Evolutionary conservation across 2,888 invertebrate species (phyloP), one percentile per base, ranked within the genome.

Genomic region (Oasisia sp.): DNA sequence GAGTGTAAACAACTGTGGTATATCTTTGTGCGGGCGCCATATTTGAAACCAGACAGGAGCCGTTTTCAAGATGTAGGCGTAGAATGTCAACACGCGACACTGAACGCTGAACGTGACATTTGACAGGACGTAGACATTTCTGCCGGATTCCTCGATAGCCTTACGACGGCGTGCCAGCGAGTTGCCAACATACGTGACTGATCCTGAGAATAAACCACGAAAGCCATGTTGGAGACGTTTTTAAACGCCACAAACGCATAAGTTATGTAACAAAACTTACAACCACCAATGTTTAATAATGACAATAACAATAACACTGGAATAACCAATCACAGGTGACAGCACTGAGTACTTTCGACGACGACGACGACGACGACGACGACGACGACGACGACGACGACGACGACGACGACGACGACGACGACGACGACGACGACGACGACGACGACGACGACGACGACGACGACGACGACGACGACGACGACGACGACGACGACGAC

Each of bases 61-160:
- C 27, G 74, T 74, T 74, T 74, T 74, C 74, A 74, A 74, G 74
- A 74, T 27, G 27, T 74, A 74, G 19, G 74, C 74, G 74, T 74
- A 74, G 74, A 74, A 74, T 74, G 74, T 74, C 74, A 74, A 74
- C 74, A 74, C 74, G n/a, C n/a, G 74, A 74, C 74, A 74, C 7
- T n/a, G n/a, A n/a, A 5, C 27, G 74, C 7, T 27, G 27, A 74
- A 74, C 74, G 74, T 74, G 74, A 74, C 74, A n/a, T 74, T 74
- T 74, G 74, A 74, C 27, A 74, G 74, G 7, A 74, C 74, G 74
- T 74, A 74, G 74, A 74, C n/a, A n/a, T 74, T 74, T 74, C 74
- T 74, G 74, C 74, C 74, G 27, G 74, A 74, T 74, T 74, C 74
- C 74, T 74, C 74, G 74, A 74, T 74, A n/a, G 74, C 74, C 27